Evolutionary conservation across 2,888 invertebrate species (phyloP).

Genomic region (Diloba caeruleocephala): DNA sequence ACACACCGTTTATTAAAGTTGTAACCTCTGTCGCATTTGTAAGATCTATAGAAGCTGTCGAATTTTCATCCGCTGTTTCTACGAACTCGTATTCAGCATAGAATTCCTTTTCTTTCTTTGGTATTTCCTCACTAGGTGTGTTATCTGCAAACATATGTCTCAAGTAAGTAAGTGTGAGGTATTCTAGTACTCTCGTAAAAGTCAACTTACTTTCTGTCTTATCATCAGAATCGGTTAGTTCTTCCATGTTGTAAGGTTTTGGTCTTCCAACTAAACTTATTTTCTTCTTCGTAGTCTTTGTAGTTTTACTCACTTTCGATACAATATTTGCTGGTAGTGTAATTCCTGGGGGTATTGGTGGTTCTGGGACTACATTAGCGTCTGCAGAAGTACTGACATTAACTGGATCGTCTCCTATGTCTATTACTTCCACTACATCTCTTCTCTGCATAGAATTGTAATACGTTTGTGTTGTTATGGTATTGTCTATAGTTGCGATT

Average conservation of each 20-base stretch:
- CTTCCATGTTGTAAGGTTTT: slow-evolving; percentile 74
- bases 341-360: background rate
- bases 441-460: slow-evolving; percentile 65
- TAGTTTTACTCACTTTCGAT: slow-evolving; percentile 14
- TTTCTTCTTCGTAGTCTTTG: slow-evolving; percentile 53
- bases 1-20: slow-evolving; percentile 31
- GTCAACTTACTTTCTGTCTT: slow-evolving; percentile 69
- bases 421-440: slow-evolving; percentile 57
- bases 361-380: background rate
- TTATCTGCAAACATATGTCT: slow-evolving; percentile 72
- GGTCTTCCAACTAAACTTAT: slow-evolving; percentile 71
- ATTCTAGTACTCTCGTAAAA: slow-evolving; percentile 40
- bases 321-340: background rate
- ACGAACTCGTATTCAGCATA: slow-evolving; percentile 68
- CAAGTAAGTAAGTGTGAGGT: slow-evolving; percentile 44
- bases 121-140: slow-evolving; percentile 45
- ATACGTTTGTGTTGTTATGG: slow-evolving; percentile 50
- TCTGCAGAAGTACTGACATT: slow-evolving; percentile 6
- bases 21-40: slow-evolving; percentile 16
- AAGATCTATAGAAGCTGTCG: slow-evolving; percentile 5
- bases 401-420: slow-evolving; percentile 18
- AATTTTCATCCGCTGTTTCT: slow-evolving; percentile 48
- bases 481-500: slow-evolving; percentile 66
- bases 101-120: slow-evolving; percentile 58
- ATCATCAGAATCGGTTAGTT: slow-evolving; percentile 59